Base-by-base conservation (phyloP, 2,888 invertebrate genomes). In the Melinaea menophilus region DNA sequence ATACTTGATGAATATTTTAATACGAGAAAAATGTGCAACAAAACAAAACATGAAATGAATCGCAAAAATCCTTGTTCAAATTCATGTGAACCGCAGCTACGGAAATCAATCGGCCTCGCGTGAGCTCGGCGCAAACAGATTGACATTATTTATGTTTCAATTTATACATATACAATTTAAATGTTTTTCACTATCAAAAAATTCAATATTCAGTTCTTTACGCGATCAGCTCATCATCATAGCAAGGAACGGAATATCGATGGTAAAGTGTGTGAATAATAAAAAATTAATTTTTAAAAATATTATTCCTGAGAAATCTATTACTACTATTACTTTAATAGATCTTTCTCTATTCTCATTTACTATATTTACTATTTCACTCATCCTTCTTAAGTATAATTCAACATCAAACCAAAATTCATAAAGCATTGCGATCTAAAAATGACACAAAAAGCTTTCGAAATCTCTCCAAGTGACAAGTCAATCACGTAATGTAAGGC, bases 51-150 rank as follows among this genome's bases (percentile, higher is more conserved):
- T 58, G 58, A 61, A 64, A 61, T 61, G 60, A 41, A 54, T 57
- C 58, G 61, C 64, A 61, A 57, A 61, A 64, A 64, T 58, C 58
- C 64, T 64, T 58, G 64, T 31, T 51, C 51, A 51, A 51, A 51
- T 51, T 31, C 51, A 51, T 11, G 22, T 51, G 51, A 41, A 41
- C 51, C 51, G 51, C 51, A 51, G 51, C 51, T 35, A 61, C 61
- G 61, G 60, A 64, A 64, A 64, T 64, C 58, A 61, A 61, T 61
- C 64, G 64, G 55, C 57, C 51, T 64, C 60, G 64, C 64, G 61
- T 58, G 64, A 57, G 59, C 56, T 47, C 55, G 33, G 45, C 55
- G 58, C 55, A 48, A 45, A 48, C 56, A 56, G 51, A 35, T 41
- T 46, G 56, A 46, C 55, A 59, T 62, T 54, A 47, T 58, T 59